Percentiles rank a stretch among this genome's conserved stretches.
Conservation (phyloP, 1,140 invertebrate genomes). For the Drosophila nebulosa region DNA sequence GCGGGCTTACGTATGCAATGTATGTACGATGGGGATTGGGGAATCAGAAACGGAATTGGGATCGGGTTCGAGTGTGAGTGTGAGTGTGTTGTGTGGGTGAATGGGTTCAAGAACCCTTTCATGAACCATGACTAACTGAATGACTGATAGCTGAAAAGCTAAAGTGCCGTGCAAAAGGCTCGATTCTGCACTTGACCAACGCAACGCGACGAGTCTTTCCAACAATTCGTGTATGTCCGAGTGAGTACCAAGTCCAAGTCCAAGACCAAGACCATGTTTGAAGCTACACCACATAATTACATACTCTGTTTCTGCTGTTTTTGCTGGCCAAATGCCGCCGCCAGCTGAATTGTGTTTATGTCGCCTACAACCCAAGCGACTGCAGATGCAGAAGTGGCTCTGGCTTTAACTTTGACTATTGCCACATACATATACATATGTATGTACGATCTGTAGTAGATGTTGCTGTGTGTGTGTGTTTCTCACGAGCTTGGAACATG, state of each 20-base stretch:
- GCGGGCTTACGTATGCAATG: constrained; percentile 24
- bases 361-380: constrained; percentile 61
- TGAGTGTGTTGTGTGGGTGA: constrained; percentile 26
- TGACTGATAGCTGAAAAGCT: constrained; percentile 62
- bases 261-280: constrained; percentile 18
- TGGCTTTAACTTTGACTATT: constrained; percentile 25
- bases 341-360: constrained; percentile 59
- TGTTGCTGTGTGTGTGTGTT: constrained; percentile 49
- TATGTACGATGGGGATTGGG: constrained; percentile 5
- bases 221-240: not conserved
- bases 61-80: constrained; percentile 2
- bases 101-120: constrained; percentile 71
- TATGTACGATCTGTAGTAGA: not conserved
- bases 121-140: constrained; percentile 74
- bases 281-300: constrained; percentile 63
- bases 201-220: constrained; percentile 5
- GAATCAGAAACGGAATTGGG: not conserved
- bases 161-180: constrained; percentile 59
- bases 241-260: not conserved
- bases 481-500: constrained; percentile 62
- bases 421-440: constrained; percentile 4
- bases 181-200: constrained; percentile 73
- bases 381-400: constrained; percentile 22
- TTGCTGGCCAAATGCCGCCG: constrained; percentile 44
- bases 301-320: constrained; percentile 42